Base-by-base conservation (phyloP, 2,888 invertebrate genomes). In the Acrocyrtus sp. region DNA sequence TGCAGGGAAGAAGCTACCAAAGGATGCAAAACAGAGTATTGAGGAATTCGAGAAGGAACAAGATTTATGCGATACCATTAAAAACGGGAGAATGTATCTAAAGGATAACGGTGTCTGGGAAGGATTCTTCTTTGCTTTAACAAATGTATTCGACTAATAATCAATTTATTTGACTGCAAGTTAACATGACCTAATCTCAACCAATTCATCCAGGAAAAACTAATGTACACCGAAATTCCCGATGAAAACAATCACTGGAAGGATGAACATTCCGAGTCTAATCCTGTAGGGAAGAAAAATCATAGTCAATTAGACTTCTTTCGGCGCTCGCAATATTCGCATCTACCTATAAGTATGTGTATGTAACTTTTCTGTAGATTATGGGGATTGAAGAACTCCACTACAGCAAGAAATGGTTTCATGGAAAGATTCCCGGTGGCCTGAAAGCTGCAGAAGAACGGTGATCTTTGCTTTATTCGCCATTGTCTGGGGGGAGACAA, bases 331-430 rank as follows among this genome's bases (percentile, higher is more conserved):
- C n/a, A n/a, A n/a, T n/a, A n/a, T n/a, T n/a, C n/a, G n/a, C n/a
- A n/a, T n/a, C n/a, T n/a, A n/a, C n/a, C n/a, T n/a, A n/a, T n/a
- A n/a, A n/a, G n/a, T n/a, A n/a, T n/a, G n/a, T n/a, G n/a, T 45
- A 45, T 26, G 45, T 47, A n/a, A 6, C 26, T n/a, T 61, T 29
- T 3, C 3, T 29, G 5, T 29, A 67, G 57, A 27, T 58, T 21
- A 60, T 61, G 60, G 39, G 50, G 0, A 34, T 60, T 81, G 93
- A 95, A 82, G 96, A 96, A 83, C 84, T 95, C 76, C 96, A 96
- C 84, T 94, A 93, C 83, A 91, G 92, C 22, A 96, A 96, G 84
- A 92, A 92, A 83, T 96, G 96, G 96, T 96, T 95, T 83, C 96
- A 96, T 83, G 95, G 95, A 0, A 91, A 91, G 83, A 84, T 95